Evolutionary conservation across 2,113 vertebrate genomes (phyloP).

Genomic region (human): GRCh38 chr9:99585501-99586000

Average conservation of each 20-base stretch:
- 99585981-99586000: not conserved
- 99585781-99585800: not conserved
- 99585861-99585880: not conserved
- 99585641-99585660: not conserved
- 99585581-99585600: not conserved
- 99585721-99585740: not conserved
- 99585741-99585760: not conserved
- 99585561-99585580: not conserved
- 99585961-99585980: not conserved
- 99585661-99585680: not conserved
- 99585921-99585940: not conserved
- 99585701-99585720: not conserved
- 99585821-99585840: not conserved
- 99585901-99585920: not conserved
- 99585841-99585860: not conserved
- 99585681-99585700: not conserved
- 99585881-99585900: not conserved
- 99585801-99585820: not conserved
- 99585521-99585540: constrained; percentile 16
- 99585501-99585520: not conserved
- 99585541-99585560: constrained; percentile 3
- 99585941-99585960: not conserved
- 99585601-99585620: not conserved
- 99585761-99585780: not conserved
- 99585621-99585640: not conserved